These are phyloP conservation scores for Sarcophaga caerulescens DNA, from an alignment of 2,888 invertebrate genomes.

Conservation along the genomic window DNA sequence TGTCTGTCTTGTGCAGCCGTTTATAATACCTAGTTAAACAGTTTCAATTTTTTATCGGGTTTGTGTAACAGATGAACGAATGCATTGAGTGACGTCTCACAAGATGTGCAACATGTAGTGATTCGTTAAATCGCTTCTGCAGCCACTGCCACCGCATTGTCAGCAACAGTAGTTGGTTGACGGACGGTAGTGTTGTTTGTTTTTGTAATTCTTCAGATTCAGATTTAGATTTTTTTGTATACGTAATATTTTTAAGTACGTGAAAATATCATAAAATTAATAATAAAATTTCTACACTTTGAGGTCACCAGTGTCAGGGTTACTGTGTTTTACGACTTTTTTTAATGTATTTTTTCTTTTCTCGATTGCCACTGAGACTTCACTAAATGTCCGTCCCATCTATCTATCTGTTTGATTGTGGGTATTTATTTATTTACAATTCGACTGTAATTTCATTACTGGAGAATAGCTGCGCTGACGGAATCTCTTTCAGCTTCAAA, in stretches of 20 bases:
- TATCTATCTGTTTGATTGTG: conserved; percentile 7
- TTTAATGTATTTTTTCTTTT: conserved; percentile 46
- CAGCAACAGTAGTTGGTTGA: conserved; percentile 36
- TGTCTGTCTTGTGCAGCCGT: conserved; percentile 12
- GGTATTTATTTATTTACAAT: conserved; percentile 55
- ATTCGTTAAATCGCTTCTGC: not conserved
- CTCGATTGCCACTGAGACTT: conserved; percentile 27
- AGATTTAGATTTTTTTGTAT: conserved; percentile 23
- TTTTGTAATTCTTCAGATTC: not conserved
- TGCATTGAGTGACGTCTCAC: conserved; percentile 30
- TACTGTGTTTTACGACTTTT: conserved; percentile 63
- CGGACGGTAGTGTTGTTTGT: conserved; percentile 1
- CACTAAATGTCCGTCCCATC: not conserved
- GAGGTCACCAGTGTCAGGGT: conserved; percentile 68
- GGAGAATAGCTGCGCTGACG: conserved; percentile 35
- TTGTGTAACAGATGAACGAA: conserved; percentile 37
- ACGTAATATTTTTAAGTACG: conserved; percentile 50
- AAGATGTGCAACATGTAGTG: conserved; percentile 59
- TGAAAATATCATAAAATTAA: conserved; percentile 63
- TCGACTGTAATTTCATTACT: conserved; percentile 44
- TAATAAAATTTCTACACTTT: conserved; percentile 61
- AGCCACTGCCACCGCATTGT: conserved; percentile 3
- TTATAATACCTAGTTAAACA: conserved; percentile 13
- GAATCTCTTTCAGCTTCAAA: not conserved
- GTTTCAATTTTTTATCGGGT: conserved; percentile 30